Base-by-base conservation (phyloP, 2,797 vertebrate species). In the Dromococcyx pavoninus region DNA sequence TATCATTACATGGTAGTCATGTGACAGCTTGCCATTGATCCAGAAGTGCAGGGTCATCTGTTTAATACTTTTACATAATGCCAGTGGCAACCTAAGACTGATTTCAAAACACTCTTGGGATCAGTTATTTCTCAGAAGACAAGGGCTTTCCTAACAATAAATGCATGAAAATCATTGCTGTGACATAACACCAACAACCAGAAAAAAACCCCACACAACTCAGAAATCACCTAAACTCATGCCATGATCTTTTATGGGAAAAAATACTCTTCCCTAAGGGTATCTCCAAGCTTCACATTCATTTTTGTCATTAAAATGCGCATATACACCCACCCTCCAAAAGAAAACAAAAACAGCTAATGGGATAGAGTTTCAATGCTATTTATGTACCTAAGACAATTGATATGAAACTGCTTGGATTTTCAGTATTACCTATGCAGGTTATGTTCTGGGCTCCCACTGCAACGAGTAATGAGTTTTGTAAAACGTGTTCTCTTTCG, bases 241-340 rank as follows among this genome's bases (percentile, higher is more conserved):
- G 5, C 12, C 41, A 46, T 19, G 48, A 77, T 61, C 13, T 13
- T 56, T n/a, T 23, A 27, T 41, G 25, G 19, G 9, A 69, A 8
- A 13, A 67, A 90, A 53, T 35, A 46, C 46, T 7, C 3, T 78
- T 17, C 70, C 39, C 17, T 27, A 35, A 37, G 35, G 41, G 21
- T 41, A 41, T 69, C 27, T 84, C 43, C 23, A 18, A 3, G 14
- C 2, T 74, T 77, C 8, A 54, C 12, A 23, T 5, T 78, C 8
- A 62, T 46, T 54, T 90, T 66, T 70, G 35, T 30, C 28, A 35
- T 81, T 75, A 61, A 43, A 2, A 25, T 24, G 30, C n/a, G 44
- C 0, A 0, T 23, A 30, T 7, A 8, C 15, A 28, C 7, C 46
- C 18, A 35, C 1, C 0, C 11, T 66, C 28, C 9, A 43, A 58